A percentile compares a stretch with the other conserved stretches of the same genome.
These are phyloP conservation scores for Gallinago stenura DNA, from an alignment of 2,797 vertebrate genomes.

Conservation along the genomic window DNA sequence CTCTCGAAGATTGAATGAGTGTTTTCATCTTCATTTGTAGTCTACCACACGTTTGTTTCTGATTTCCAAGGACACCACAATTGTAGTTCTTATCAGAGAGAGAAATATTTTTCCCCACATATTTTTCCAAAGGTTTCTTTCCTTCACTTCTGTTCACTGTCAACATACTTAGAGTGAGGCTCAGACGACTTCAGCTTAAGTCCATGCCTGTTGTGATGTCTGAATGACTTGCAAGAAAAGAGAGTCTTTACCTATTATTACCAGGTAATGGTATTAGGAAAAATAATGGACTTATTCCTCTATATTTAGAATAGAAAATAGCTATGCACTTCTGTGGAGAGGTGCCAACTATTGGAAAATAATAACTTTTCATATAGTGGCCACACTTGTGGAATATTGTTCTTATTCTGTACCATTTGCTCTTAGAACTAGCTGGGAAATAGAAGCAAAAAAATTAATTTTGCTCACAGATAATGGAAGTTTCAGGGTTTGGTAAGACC, in stretches of 20 bases:
- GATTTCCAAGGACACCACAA: background rate
- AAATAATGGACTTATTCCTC: background rate
- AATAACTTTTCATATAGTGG: background rate
- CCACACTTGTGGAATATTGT: accelerated
- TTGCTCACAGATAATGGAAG: background rate
- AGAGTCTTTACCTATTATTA: background rate
- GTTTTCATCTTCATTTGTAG: background rate
- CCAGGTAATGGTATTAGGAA: background rate
- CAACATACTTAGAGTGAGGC: background rate
- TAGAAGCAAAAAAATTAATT: background rate
- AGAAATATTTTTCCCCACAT: background rate
- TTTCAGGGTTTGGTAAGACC: background rate
- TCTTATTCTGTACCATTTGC: background rate
- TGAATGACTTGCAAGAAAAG: background rate
- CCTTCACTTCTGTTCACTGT: background rate
- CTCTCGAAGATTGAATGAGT: background rate
- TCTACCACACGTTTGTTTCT: background rate
- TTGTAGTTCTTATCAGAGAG: background rate
- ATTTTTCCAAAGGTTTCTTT: background rate
- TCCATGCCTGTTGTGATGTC: background rate
- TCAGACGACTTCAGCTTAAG: background rate
- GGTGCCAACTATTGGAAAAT: background rate
- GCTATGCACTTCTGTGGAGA: background rate
- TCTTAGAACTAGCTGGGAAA: background rate
- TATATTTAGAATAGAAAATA: background rate